Conservation (phyloP, 2,113 vertebrate species). For the Saccopteryx bilineata region DNA sequence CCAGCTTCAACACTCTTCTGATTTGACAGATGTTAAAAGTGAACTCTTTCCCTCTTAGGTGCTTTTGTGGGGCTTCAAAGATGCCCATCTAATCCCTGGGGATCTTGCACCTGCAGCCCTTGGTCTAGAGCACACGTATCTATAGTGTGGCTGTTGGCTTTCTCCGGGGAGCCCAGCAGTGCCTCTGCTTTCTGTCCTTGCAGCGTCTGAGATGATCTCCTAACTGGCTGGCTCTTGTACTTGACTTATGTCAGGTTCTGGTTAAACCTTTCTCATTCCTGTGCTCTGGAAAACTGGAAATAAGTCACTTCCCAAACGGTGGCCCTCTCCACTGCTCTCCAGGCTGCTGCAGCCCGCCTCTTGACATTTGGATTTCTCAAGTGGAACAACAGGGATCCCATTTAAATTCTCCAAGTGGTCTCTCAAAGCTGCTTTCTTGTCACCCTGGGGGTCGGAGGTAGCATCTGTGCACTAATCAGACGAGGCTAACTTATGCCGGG, state of each 20-base stretch:
- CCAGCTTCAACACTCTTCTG: neutral
- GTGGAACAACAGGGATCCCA: neutral
- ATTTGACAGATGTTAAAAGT: neutral
- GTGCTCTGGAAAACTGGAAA: neutral
- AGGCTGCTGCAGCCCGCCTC: neutral
- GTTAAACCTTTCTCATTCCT: slow-evolving; percentile 6
- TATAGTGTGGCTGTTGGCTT: neutral
- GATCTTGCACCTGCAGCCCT: neutral
- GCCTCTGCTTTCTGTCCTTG: neutral
- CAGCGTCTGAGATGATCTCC: neutral
- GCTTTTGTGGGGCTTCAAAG: neutral
- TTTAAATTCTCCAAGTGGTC: slow-evolving; percentile 10
- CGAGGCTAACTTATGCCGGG: neutral
- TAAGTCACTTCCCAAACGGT: neutral
- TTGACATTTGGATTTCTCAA: slow-evolving; percentile 58
- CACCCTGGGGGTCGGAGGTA: neutral
- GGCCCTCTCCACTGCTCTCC: neutral
- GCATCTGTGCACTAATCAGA: neutral
- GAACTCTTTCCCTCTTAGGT: neutral
- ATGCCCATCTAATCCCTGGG: neutral
- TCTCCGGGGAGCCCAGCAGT: neutral
- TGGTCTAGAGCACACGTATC: neutral
- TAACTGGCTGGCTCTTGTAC: neutral
- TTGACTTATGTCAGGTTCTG: neutral
- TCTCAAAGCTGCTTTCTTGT: slow-evolving; percentile 25